Conservation (phyloP, 2,113 vertebrate genomes). For the Phaethon lepturus region DNA sequence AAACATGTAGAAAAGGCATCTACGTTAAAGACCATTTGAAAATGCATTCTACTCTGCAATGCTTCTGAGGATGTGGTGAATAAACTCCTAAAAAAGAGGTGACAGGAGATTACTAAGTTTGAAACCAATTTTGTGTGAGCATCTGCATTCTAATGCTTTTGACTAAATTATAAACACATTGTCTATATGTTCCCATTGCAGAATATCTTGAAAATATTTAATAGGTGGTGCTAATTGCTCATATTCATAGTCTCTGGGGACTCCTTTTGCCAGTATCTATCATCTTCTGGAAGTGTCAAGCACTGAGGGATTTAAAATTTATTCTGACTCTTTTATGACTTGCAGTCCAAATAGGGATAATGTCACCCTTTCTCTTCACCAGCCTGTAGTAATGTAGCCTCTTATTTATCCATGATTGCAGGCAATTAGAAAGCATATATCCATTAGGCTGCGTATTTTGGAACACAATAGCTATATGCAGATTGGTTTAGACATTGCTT, state of each 20-base stretch:
- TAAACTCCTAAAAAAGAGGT: neutral
- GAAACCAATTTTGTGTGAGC: neutral
- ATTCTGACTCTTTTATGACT: neutral
- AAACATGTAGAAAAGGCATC: neutral
- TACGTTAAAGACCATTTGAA: neutral
- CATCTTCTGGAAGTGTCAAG: neutral
- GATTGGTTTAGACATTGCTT: neutral
- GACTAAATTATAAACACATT: neutral
- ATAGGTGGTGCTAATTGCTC: neutral
- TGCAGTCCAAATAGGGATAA: neutral
- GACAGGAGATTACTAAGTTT: neutral
- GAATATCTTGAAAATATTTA: slow-evolving; percentile 16
- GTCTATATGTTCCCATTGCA: neutral
- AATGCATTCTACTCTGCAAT: neutral
- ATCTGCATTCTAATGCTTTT: neutral
- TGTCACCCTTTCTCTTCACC: neutral
- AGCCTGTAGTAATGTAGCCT: neutral
- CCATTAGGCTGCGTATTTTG: neutral
- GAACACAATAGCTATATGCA: neutral
- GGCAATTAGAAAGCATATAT: slow-evolving; percentile 32
- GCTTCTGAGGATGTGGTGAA: neutral
- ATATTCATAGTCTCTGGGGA: neutral
- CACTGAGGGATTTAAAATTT: neutral
- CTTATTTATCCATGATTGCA: neutral
- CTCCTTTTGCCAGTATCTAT: neutral